Base-by-base conservation (phyloP, 2,797 vertebrate genomes). In the Enteromius trimaculatus region DNA sequence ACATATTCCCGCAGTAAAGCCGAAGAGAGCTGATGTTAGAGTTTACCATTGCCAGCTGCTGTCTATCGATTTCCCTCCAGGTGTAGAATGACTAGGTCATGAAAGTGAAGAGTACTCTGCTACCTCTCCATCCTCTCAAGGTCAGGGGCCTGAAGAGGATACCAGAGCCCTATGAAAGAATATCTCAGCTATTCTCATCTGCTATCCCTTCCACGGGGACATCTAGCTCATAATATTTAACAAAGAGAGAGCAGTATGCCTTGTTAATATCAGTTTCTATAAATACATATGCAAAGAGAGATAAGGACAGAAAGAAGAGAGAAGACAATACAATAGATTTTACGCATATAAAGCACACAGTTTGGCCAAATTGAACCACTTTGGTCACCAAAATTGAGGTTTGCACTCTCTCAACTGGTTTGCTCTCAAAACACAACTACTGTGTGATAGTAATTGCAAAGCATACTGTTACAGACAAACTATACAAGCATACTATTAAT, bases 31-130 rank as follows among this genome's bases (percentile, higher is more conserved):
- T 65, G 77, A 88, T 76, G 85, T 83, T 81, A 34, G 47, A 6
- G 39, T 68, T 82, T 69, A 53, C 64, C 79, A 80, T 64, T 21
- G 47, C 77, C 75, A 4, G 16, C 74, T 72, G 81, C 62, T 71
- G 51, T 55, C 77, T 85, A 85, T 85, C 68, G 84, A 89, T 91
- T 91, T 84, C 76, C 44, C 81, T 84, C 68, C 76, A 81, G 71
- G 86, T 89, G 84, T 85, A 87, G 75, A 74, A 81, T 91, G 86
- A 91, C 89, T 80, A 76, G 86, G 86, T 68, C 13, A 53, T 86
- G 87, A 87, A 88, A 84, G 72, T 51, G 70, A 86, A 79, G 86
- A 90, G 76, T 77, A 42, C 53, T 77, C 17, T 70, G 74, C 47
- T 80, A 69, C 84, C 84, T 70, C 77, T 82, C 82, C 84, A 75